Base-by-base conservation (phyloP, 2,113 vertebrate species). In the Erinaceus europaeus region DNA sequence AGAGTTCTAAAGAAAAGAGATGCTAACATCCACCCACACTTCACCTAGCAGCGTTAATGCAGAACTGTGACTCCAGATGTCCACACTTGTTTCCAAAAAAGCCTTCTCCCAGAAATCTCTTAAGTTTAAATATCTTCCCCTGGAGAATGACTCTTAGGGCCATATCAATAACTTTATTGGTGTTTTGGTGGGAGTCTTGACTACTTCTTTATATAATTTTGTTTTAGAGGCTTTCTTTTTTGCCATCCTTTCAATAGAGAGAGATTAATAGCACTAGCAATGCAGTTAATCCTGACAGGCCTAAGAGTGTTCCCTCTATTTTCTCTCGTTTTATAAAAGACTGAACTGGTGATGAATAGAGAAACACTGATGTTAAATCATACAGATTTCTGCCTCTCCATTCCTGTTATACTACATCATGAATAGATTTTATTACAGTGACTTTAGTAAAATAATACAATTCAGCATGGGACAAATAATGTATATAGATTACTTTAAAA, bases 211-310 rank as follows among this genome's bases (percentile, higher is more conserved):
- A 68, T 87, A 50, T 75, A 57, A 86, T 85, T 93, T 92, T 93
- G 84, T 87, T 91, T 80, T 52, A 90, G 81, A 23, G 38, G 65
- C 17, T 90, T 89, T 86, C 46, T 88, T 81, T 67, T 90, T 86
- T 82, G 42, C 84, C 34, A 38, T 67, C 11, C 55, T 84, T 80
- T 86, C 67, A 95, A 93, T 83, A 87, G 53, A 91, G 13, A 71
- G 52, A 94, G 84, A 92, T 92, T 94, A 93, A 81, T 64, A 73
- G 44, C 73, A 38, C 9, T 64, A 29, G 64, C 44, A 86, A 72
- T 44, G 52, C 68, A 94, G 91, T 79, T 95, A 87, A 95, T 94
- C 89, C 90, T 93, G 82, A 88, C 88, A 95, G 25, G 53, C 32
- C 91, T 79, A 59, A 61, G 61, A 78, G 55, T 18, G 80, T 92